Evolutionary conservation across 2,888 invertebrate species (phyloP).

Genomic region (Chalcosyrphus nemorum): DNA sequence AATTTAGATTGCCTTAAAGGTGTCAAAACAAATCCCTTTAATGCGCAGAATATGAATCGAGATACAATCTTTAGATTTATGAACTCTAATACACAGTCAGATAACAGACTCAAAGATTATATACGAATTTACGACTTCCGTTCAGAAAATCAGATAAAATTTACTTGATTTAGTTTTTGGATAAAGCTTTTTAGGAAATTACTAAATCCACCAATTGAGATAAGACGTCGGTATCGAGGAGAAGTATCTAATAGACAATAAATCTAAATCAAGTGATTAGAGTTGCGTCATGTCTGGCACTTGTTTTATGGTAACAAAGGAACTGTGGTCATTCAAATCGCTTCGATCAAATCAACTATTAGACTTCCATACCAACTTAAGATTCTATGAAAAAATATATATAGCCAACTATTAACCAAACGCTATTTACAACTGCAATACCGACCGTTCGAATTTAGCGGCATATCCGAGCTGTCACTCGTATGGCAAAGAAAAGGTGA

Average conservation of each 20-base stretch:
- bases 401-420: no score
- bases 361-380: no score
- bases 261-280: not conserved
- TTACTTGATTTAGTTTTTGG: not conserved
- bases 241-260: not conserved
- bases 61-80: not conserved
- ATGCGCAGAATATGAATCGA: not conserved
- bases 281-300: not conserved
- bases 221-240: not conserved
- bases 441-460: no score
- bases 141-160: not conserved
- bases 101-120: not conserved
- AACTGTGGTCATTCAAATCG: no score
- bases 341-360: no score
- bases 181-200: not conserved
- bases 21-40: not conserved
- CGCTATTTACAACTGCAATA: no score
- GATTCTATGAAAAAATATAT: no score
- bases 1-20: not conserved
- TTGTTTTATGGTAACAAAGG: not conserved
- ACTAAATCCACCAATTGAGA: constrained; percentile 1
- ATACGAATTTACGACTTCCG: constrained; percentile 1
- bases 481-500: no score
- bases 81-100: not conserved
- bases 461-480: no score